Evolutionary conservation across 2,113 vertebrate species (phyloP).

Genomic region (Dendropsophus ebraccatus): DNA sequence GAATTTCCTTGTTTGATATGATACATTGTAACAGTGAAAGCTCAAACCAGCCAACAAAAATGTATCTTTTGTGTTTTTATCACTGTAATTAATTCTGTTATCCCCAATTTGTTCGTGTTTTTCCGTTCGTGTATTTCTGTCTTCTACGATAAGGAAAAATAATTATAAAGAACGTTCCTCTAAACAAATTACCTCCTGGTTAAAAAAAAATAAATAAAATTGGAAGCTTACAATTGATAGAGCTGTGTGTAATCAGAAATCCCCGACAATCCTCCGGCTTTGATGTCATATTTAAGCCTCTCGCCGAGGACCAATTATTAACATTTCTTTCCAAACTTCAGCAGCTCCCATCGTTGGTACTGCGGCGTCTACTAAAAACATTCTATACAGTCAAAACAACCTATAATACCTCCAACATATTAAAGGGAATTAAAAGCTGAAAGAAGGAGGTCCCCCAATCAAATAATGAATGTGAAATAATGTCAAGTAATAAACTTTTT

Average conservation of each 20-base stretch:
- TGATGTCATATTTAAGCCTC: constrained; percentile 47
- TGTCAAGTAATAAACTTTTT: too few relatives aligned
- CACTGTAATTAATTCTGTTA: constrained; percentile 49
- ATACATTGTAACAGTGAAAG: constrained; percentile 6
- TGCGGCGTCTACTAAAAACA: background rate
- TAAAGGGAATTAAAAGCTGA: too few relatives aligned
- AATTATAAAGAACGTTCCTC: constrained; percentile 50
- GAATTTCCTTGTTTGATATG: background rate
- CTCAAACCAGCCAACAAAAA: background rate
- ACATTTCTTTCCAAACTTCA: background rate
- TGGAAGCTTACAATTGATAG: constrained; percentile 4
- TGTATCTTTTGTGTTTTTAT: constrained; percentile 30
- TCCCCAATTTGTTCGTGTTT: constrained; percentile 37
- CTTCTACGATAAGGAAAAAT: constrained; percentile 51
- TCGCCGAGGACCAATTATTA: background rate
- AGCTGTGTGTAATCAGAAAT: constrained; percentile 33
- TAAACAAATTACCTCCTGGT: constrained; percentile 51
- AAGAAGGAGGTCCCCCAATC: too few relatives aligned
- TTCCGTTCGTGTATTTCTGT: constrained; percentile 28
- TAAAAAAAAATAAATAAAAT: constrained; percentile 11
- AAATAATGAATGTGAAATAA: too few relatives aligned
- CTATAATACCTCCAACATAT: too few relatives aligned
- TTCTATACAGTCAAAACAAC: background rate
- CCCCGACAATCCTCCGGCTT: constrained; percentile 38
- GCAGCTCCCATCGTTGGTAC: background rate